phyloP scores from a whole-genome alignment of 35 echinoderm and acorn worm species.

The Lytechinus variegatus region DNA sequence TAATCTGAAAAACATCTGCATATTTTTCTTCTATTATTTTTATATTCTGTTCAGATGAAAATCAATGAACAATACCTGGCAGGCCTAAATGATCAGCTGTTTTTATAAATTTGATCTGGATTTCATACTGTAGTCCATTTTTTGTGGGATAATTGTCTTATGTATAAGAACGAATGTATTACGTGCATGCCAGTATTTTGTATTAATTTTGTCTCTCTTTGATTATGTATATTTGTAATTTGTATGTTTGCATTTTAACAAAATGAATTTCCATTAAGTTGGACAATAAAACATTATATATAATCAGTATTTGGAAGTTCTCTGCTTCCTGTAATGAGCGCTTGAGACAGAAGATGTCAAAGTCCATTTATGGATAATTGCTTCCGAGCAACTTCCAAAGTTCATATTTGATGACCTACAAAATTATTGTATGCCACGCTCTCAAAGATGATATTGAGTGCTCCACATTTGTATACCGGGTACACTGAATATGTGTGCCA shows the following conservation, averaged over 20 bases:
- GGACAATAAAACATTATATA: too few species aligned
- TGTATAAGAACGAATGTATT: too few species aligned
- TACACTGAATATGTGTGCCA: too few species aligned
- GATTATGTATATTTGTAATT: too few species aligned
- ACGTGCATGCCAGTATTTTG: too few species aligned
- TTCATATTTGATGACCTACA: conserved; percentile 3
- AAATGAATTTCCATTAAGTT: too few species aligned
- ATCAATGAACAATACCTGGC: not conserved
- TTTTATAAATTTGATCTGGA: not conserved
- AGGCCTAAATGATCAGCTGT: not conserved
- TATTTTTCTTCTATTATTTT: too few species aligned
- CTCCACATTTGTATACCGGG: too few species aligned
- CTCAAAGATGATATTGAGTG: not conserved
- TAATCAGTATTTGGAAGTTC: not conserved
- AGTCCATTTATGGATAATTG: not conserved
- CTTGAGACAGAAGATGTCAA: not conserved
- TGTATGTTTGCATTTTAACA: too few species aligned
- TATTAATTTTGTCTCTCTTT: too few species aligned
- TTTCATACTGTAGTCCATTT: not conserved
- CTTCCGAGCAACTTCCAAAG: not conserved
- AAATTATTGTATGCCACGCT: not conserved
- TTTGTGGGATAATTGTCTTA: not conserved
- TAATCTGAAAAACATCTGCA: not conserved
- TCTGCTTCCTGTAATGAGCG: not conserved
- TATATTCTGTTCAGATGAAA: too few species aligned